Percentiles rank a stretch among this genome's conserved stretches.
Conservation (phyloP, 2,888 invertebrate genomes). For the Endomychus coccineus region DNA sequence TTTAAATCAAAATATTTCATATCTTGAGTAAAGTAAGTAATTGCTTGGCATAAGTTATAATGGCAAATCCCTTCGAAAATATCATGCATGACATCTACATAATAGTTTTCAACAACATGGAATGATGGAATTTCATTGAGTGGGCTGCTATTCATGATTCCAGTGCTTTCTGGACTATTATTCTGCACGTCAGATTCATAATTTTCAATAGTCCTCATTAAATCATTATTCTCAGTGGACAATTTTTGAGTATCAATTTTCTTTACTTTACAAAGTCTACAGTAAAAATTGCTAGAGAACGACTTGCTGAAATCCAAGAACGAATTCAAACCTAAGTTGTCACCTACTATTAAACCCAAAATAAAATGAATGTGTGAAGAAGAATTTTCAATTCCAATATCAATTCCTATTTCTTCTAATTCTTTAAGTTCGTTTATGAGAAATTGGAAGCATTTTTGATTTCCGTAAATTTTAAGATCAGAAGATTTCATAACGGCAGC, state of each 20-base stretch:
- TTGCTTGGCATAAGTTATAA: slow-evolving; percentile 20
- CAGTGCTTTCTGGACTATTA: slow-evolving; percentile 13
- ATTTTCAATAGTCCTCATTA: slow-evolving; percentile 20
- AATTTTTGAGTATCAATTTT: slow-evolving; percentile 12
- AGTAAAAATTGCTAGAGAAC: slow-evolving; percentile 13
- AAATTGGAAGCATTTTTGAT: slow-evolving; percentile 16
- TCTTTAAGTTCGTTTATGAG: slow-evolving; percentile 15
- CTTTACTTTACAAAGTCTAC: slow-evolving; percentile 11
- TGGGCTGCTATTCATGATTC: slow-evolving; percentile 15
- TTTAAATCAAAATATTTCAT: slow-evolving; percentile 22
- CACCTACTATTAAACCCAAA: slow-evolving; percentile 11
- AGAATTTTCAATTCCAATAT: slow-evolving; percentile 8
- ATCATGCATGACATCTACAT: slow-evolving; percentile 24
- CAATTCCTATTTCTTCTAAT: slow-evolving; percentile 14
- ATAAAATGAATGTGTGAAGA: slow-evolving; percentile 11
- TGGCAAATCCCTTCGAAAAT: slow-evolving; percentile 22
- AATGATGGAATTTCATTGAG: slow-evolving; percentile 25
- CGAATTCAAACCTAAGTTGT: slow-evolving; percentile 14
- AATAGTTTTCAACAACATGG: slow-evolving; percentile 20
- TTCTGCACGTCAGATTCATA: slow-evolving; percentile 16
- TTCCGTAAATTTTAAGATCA: slow-evolving; percentile 21
- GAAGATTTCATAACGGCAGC: slow-evolving; percentile 20
- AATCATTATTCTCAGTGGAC: slow-evolving; percentile 12
- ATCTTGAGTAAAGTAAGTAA: slow-evolving; percentile 18
- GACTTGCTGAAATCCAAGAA: slow-evolving; percentile 10